Base-by-base conservation (phyloP, 2,888 invertebrate genomes). In the Perizoma affinitatum region DNA sequence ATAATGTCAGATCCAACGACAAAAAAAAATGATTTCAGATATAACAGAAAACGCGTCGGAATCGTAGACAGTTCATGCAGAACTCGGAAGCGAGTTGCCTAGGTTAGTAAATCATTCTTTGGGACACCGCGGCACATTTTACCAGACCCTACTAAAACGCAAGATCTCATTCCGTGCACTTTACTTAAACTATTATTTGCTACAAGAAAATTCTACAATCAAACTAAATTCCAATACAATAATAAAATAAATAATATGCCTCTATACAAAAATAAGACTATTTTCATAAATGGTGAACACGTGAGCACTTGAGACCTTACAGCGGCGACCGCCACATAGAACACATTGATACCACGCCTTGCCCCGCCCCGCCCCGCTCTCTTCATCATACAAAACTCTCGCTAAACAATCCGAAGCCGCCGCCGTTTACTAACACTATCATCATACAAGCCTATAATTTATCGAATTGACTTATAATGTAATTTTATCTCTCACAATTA, bases 201-300 rank as follows among this genome's bases (percentile, higher is more conserved):
- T 90, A 91, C 72, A 80, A 56, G 9, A 66, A 80, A 77, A 80
- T 78, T 78, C 86, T 85, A 85, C 76, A 83, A 80, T 78, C 74
- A 80, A 88, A 84, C 87, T 87, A 88, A 83, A 74, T 74, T 85
- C 83, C 82, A 75, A 74, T 82, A 82, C 74, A 78, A 79, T 76
- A 82, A 84, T 62, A 55, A 85, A 90, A 90, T 89, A 91, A 90
- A 91, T 90, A 90, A 89, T 90, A 90, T 87, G 86, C 85, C 82
- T 90, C 88, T 90, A 89, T 90, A 90, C 85, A 90, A 90, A 90
- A 90, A 89, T 88, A 89, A 90, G 83, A 83, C 52, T 84, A 86
- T 87, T 85, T 84, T 68, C 54, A 66, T 68, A 83, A 75, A 83
- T 81, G 84, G 84, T 89, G 90, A 91, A 90, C 90, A 90, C 89